phyloP scores from a whole-genome alignment of 2,888 invertebrate genomes.

The Conchocele bisecta region DNA sequence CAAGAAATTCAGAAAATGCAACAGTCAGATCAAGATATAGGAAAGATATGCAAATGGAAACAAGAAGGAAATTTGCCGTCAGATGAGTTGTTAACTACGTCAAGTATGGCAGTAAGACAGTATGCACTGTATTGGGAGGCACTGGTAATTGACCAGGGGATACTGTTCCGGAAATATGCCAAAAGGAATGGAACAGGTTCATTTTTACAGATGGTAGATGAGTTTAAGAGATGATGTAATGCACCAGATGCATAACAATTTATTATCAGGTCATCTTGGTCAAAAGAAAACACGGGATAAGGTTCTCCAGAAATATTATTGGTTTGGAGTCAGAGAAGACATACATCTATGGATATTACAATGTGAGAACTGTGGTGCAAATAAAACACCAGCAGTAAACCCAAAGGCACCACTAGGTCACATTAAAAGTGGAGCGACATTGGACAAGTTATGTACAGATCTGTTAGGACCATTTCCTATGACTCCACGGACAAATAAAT shows the following conservation, averaged over 20 bases:
- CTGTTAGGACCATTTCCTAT: constrained; percentile 48
- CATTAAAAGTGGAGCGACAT: constrained; percentile 36
- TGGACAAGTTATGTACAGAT: constrained; percentile 48
- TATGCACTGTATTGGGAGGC: constrained; percentile 24
- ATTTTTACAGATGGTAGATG: constrained; percentile 24
- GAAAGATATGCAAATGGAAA: constrained; percentile 8
- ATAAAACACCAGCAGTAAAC: constrained; percentile 18
- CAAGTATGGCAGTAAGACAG: constrained; percentile 18
- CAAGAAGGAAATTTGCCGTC: constrained; percentile 7
- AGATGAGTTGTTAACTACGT: neutral
- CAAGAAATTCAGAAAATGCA: constrained; percentile 20
- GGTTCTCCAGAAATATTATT: constrained; percentile 22
- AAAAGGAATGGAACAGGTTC: constrained; percentile 11
- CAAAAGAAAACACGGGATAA: constrained; percentile 33
- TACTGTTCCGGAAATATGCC: constrained; percentile 22
- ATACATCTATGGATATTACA: constrained; percentile 12
- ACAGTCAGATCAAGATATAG: constrained; percentile 20
- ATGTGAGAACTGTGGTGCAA: constrained; percentile 42
- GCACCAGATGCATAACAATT: constrained; percentile 23
- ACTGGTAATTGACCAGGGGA: constrained; percentile 21
- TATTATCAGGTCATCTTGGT: constrained; percentile 41
- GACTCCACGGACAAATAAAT: constrained; percentile 50
- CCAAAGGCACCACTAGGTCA: constrained; percentile 30
- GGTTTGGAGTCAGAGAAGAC: constrained; percentile 40
- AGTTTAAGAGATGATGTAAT: constrained; percentile 20